Conservation (phyloP, 2,113 vertebrate species). For the Lagopus leucura region DNA sequence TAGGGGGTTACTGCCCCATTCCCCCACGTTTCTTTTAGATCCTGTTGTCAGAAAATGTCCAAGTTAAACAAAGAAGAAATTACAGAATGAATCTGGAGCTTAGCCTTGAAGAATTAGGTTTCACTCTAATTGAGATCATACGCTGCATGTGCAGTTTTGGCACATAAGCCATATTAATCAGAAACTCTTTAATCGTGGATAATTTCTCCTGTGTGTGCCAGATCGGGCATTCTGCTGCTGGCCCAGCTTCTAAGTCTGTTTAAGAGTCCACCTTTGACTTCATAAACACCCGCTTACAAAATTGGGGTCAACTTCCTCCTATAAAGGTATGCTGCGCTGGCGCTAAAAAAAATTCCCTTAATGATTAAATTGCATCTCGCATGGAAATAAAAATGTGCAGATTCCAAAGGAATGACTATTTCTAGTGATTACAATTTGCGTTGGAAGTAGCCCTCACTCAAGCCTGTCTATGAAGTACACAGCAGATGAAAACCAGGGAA, state of each 20-base stretch:
- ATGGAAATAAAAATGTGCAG: slow-evolving; percentile 77
- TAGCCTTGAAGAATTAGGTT: slow-evolving; percentile 86
- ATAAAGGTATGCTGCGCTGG: slow-evolving; percentile 58
- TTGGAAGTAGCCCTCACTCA: slow-evolving; percentile 75
- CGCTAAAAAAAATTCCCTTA: slow-evolving; percentile 68
- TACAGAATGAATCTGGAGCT: slow-evolving; percentile 79
- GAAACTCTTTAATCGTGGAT: slow-evolving; percentile 84
- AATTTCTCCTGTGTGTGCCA: slow-evolving; percentile 80
- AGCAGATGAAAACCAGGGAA: slow-evolving; percentile 34
- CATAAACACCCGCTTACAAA: slow-evolving; percentile 83
- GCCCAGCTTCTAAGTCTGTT: slow-evolving; percentile 77
- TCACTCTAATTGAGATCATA: slow-evolving; percentile 92
- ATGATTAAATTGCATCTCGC: slow-evolving; percentile 84
- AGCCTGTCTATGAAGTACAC: slow-evolving; percentile 19
- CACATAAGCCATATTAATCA: slow-evolving; percentile 87
- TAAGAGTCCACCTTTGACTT: slow-evolving; percentile 86
- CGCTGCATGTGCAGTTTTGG: slow-evolving; percentile 85
- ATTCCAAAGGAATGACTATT: slow-evolving; percentile 81
- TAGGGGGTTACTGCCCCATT: background rate
- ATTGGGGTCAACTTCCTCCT: slow-evolving; percentile 78
- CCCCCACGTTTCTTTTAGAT: slow-evolving; percentile 52
- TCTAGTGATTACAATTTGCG: slow-evolving; percentile 79
- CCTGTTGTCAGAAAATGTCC: slow-evolving; percentile 82
- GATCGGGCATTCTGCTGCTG: slow-evolving; percentile 71
- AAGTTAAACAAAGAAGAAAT: slow-evolving; percentile 86